Evolutionary conservation across 2,113 vertebrate species (phyloP), one percentile per base, ranked within the genome.

Genomic region (Lepisosteus oculatus): DNA sequence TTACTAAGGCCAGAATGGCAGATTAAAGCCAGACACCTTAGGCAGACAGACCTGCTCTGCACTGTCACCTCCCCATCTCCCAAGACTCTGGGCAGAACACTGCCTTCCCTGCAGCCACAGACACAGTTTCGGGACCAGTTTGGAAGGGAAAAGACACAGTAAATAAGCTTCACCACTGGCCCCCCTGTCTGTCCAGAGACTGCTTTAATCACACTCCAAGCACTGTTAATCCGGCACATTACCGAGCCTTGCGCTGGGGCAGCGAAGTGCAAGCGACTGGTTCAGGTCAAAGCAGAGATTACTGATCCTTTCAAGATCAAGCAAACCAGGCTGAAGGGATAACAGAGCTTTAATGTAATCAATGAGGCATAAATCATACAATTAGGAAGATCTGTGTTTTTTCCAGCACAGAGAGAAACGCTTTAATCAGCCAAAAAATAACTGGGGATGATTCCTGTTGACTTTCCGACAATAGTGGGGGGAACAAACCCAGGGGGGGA

Each of bases 271-370:
- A 55, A 54, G 29, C 12, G 17, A 68, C 67, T 68, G 67, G 51
- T 11, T 29, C 54, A 55, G 54, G 17, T 68, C 51, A 42, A 8
- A 68, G 67, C 8, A 12, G 15, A 68, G 47, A 68, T 68, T 68
- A 55, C 47, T 9, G 13, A 17, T 29, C 45, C 70, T 65, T 47
- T 43, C 55, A 70, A 74, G 57, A 76, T 76, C 67, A 61, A 65
- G 54, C 72, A 59, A 67, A 41, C 71, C 43, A 59, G 65, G 54
- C 45, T 64, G 55, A 67, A 68, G 74, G 44, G 69, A 71, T 73
- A 73, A 69, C 70, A 69, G 72, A 75, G 57, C 67, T 69, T 66
- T 76, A 75, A 79, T 67, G 15, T 74, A 77, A 75, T 75, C 65
- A 78, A 68, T 71, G 65, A 76, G 65, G 66, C 55, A 62, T 29